Evolutionary conservation across 2,113 vertebrate species (phyloP), one percentile per base, ranked within the genome.

Genomic region (Halichoerus grypus): DNA sequence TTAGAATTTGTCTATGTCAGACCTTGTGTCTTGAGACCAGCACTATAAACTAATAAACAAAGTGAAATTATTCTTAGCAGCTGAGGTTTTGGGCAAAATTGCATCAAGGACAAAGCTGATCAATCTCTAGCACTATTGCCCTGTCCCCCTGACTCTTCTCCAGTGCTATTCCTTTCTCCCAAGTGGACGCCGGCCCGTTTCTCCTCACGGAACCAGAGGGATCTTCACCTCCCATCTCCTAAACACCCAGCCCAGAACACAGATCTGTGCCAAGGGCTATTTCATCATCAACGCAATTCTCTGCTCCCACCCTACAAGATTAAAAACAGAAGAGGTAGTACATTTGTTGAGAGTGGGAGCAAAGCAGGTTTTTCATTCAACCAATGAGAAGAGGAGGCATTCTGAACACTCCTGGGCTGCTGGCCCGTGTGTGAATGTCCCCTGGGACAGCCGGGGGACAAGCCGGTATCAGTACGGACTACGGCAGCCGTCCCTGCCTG

Each of bases 391-490:
- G 49, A 91, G 79, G 46, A 74, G 33, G 31, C 4, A 7, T 0
- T 46, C 0, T 31, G 18, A 88, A 82, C 10, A 19, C 15, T 18
- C 74, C 3, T 16, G 49, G 51, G 80, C 24, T 53, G 59, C 31
- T 72, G 86, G 81, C 53, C 46, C 21, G 0, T 1, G 36, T 4
- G 7, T 21, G 46, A 18, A 18, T 24, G 93, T 46, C 18, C 49
- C 18, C 22, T 1, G 28, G 28, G 26, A 19, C 0, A 0, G 36
- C 42, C 6, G 28, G 46, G 55, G 22, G n/a, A 39, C n/a, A 71
- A 15, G 19, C 0, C 0, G 76, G 21, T 51, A 15, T n/a, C 31
- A 13, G 24, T 21, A 5, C 0, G 19, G 13, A 31, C 2, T 1
- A 2, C 21, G 22, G 33, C 3, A 3, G 18, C 36, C 9, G 4